phyloP scores from a whole-genome alignment of 2,888 invertebrate genomes.

The Dyspetes luteomarginatus region DNA sequence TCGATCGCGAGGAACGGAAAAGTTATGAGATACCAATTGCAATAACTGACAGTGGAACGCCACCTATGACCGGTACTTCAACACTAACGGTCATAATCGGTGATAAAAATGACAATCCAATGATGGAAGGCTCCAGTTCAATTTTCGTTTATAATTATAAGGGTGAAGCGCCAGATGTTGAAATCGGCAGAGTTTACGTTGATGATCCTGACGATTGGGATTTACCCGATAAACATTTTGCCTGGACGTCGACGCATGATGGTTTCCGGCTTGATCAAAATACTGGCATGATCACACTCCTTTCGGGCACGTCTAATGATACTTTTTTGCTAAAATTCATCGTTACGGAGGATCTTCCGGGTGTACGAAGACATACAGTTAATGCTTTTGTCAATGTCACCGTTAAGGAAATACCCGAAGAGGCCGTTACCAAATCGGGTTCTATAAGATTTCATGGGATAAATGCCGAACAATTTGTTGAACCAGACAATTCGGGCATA shows the following conservation, averaged over 20 bases:
- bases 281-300: conserved; percentile 95
- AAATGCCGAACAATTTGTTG: conserved; percentile 94
- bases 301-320: conserved; percentile 89
- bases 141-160: conserved; percentile 98
- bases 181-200: conserved; percentile 96
- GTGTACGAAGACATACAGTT: conserved; percentile 85
- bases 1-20: conserved; percentile 95
- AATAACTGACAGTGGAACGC: conserved; percentile 93
- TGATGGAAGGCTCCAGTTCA: conserved; percentile 93
- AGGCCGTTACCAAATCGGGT: conserved; percentile 96
- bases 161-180: conserved; percentile 91
- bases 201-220: conserved; percentile 99
- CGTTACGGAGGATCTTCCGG: conserved; percentile 88
- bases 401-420: conserved; percentile 94
- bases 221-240: conserved; percentile 94
- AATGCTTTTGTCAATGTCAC: conserved; percentile 94
- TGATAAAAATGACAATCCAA: conserved; percentile 96
- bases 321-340: conserved; percentile 90
- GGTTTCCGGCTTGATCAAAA: conserved; percentile 90
- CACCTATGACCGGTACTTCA: conserved; percentile 90
- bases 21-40: conserved; percentile 94
- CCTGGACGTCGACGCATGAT: conserved; percentile 87
- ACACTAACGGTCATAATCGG: conserved; percentile 95
- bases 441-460: conserved; percentile 93
- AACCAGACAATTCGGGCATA: conserved; percentile 85